These are phyloP conservation scores for Chrysomallon squamiferum DNA, from an alignment of 1,140 invertebrate genomes.

Conservation along the genomic window DNA sequence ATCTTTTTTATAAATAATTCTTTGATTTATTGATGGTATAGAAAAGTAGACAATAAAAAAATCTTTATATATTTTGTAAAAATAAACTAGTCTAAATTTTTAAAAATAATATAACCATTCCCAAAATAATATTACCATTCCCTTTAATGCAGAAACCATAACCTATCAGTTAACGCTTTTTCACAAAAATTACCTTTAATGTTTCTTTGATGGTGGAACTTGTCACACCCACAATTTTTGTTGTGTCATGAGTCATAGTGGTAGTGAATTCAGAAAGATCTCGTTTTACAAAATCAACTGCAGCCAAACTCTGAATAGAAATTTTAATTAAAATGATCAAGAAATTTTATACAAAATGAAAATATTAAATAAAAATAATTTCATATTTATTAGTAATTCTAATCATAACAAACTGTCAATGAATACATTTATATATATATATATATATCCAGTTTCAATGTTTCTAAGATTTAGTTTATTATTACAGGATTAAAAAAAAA, in stretches of 20 bases:
- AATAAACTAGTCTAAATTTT: no score
- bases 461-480: no score
- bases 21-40: no score
- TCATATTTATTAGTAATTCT: background rate
- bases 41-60: no score
- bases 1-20: no score
- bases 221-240: constrained; percentile 70
- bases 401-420: background rate
- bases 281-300: constrained; percentile 78
- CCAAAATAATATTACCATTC: no score
- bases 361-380: background rate
- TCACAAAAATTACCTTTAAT: constrained; percentile 67
- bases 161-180: no score
- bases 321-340: constrained; percentile 16
- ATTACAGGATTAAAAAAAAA: no score
- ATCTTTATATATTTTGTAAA: no score
- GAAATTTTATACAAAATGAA: background rate
- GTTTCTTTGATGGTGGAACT: constrained; percentile 73
- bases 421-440: background rate
- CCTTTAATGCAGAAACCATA: no score
- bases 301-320: constrained; percentile 73
- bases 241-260: constrained; percentile 75
- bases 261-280: constrained; percentile 76
- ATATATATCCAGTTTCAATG: background rate
- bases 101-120: no score